These are phyloP conservation scores for Rhyacophila brunnea DNA, from an alignment of 1,140 invertebrate genomes.

Conservation along the genomic window DNA sequence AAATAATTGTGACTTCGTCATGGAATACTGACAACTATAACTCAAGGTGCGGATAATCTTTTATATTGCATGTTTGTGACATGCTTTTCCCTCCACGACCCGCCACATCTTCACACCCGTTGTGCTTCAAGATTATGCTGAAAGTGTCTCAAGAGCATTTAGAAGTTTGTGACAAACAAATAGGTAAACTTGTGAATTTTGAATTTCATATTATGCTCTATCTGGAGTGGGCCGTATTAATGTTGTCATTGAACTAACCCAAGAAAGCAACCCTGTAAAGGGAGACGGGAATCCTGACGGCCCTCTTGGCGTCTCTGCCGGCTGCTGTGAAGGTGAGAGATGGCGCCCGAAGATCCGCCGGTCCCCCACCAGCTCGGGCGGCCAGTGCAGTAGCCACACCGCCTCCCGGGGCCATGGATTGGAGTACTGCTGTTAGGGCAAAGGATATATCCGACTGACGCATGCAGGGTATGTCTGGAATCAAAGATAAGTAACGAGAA, in stretches of 20 bases:
- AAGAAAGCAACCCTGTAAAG: conserved; percentile 87
- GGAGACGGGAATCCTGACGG: conserved; percentile 70
- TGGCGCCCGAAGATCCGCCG: conserved; percentile 64
- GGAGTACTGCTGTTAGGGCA: conserved; percentile 84
- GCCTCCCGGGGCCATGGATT: conserved; percentile 78
- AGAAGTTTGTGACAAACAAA: background rate
- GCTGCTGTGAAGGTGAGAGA: conserved; percentile 73
- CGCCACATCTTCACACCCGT: too few species aligned
- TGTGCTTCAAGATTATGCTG: too few species aligned
- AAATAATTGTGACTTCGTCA: too few species aligned
- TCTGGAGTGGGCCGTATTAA: too few species aligned
- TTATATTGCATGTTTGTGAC: too few species aligned
- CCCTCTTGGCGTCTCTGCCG: conserved; percentile 69
- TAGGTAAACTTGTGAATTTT: too few species aligned
- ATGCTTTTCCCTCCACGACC: too few species aligned
- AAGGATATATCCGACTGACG: conserved; percentile 88
- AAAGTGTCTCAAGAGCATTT: too few species aligned
- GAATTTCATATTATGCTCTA: too few species aligned
- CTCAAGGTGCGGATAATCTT: too few species aligned
- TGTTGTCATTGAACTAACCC: too few species aligned
- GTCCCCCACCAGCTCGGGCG: conserved; percentile 48
- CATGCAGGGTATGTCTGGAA: conserved; percentile 83
- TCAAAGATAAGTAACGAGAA: conserved; percentile 14
- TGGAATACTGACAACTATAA: too few species aligned
- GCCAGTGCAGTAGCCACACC: conserved; percentile 64